Base-by-base conservation (phyloP, 2,113 vertebrate species). In the Rostratula benghalensis region DNA sequence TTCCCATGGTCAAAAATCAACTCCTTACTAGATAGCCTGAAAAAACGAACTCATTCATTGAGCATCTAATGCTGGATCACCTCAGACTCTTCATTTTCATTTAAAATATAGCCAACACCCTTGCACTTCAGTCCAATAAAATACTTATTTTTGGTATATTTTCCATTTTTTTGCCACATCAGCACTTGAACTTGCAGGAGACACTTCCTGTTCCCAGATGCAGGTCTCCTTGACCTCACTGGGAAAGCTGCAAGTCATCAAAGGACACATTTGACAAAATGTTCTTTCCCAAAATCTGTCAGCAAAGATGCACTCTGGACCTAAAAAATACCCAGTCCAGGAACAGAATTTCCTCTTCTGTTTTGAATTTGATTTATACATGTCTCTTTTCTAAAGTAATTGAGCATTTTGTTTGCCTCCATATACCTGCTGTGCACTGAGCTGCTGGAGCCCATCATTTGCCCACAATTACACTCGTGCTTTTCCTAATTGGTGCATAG, bases 361-460 rank as follows among this genome's bases (percentile, higher is more conserved):
- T 77, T 65, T 77, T 48, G 56, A 57, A 85, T 91, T 93, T 91
- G 69, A 78, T 93, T 91, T 73, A 73, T 87, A 17, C 35, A 20
- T 74, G 37, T 93, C 67, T 89, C 69, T 95, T 89, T 87, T 61
- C 70, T 79, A 35, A 96, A 54, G 45, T 75, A 83, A 92, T n/a
- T 9, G 48, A 87, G 83, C 59, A 67, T 92, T 83, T 87, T 2
- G 0, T 89, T 94, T 89, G 45, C 73, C 48, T 92, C 84, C 77
- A 71, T 76, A 37, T 86, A 87, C 95, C 80, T 89, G 94, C 87
- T 87, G 89, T 89, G 81, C 83, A 50, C 54, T 51, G 81, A 82
- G 87, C 91, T 91, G 86, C 70, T 89, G 46, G 69, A 95, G 81
- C 78, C 78, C 63, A 12, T 92, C 37, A 87, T 95, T 92, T 89